A percentile compares a stretch with the other conserved stretches of the same genome.
These are phyloP conservation scores for Phocides pigmalion DNA, from an alignment of 1,140 invertebrate genomes.

Conservation along the genomic window DNA sequence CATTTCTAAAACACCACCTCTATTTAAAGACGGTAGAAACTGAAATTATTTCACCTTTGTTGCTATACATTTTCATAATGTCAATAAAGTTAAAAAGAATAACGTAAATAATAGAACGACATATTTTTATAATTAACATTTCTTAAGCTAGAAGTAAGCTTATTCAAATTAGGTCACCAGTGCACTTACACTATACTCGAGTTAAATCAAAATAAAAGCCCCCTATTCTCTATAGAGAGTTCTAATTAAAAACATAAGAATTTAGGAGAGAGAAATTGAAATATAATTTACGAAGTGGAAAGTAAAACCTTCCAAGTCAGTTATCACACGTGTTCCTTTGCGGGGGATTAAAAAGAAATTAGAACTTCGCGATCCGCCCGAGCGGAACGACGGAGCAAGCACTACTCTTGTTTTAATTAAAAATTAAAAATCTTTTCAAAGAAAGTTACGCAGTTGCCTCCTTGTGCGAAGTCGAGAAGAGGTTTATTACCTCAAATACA, in stretches of 20 bases:
- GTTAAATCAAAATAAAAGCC: not conserved
- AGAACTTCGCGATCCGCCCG: slow-evolving; percentile 15
- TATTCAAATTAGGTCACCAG: not conserved
- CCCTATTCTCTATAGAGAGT: not conserved
- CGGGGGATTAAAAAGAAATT: slow-evolving; percentile 19
- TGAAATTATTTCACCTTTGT: too few relatives aligned
- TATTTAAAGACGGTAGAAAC: too few relatives aligned
- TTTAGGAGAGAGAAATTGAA: slow-evolving; percentile 1
- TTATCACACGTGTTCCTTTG: slow-evolving; percentile 17
- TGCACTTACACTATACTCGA: not conserved
- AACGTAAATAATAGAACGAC: too few relatives aligned
- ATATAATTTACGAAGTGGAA: slow-evolving; percentile 7
- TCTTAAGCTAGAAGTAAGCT: too few relatives aligned
- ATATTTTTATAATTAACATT: too few relatives aligned
- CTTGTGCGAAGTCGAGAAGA: not conserved
- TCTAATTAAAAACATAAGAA: slow-evolving; percentile 4
- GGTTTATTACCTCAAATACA: not conserved
- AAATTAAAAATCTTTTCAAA: slow-evolving; percentile 13
- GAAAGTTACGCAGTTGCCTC: slow-evolving; percentile 3
- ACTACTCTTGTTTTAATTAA: slow-evolving; percentile 27
- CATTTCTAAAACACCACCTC: too few relatives aligned
- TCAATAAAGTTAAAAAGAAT: too few relatives aligned
- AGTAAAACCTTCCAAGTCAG: not conserved
- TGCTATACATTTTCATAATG: too few relatives aligned
- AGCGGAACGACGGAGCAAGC: not conserved